phyloP scores from a whole-genome alignment of 2,113 vertebrate genomes.

The Rhipidura dahli region DNA sequence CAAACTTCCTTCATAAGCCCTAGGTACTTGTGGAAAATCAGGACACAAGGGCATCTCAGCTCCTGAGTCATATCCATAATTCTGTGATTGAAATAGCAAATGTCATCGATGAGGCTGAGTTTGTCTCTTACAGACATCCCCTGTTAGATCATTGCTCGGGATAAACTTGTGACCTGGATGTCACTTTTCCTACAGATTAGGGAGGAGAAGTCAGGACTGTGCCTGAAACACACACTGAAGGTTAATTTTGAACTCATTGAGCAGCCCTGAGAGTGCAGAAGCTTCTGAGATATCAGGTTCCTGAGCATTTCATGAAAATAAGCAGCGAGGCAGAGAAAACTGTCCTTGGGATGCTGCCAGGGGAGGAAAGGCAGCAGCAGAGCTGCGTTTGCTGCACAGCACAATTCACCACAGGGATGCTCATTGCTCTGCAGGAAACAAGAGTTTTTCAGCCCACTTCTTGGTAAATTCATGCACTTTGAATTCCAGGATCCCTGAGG shows the following conservation, averaged over 20 bases:
- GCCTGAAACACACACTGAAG: neutral
- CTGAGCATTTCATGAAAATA: neutral
- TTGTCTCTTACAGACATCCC: neutral
- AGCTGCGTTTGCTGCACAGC: neutral
- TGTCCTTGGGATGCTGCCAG: neutral
- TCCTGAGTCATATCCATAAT: neutral
- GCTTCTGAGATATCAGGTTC: neutral
- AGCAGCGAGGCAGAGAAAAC: neutral
- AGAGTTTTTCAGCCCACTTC: rapidly evolving
- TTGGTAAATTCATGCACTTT: neutral
- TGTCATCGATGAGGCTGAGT: neutral
- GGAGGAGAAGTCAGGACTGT: neutral
- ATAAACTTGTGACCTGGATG: neutral
- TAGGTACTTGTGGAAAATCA: neutral
- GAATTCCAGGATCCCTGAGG: rapidly evolving
- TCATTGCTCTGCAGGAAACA: neutral
- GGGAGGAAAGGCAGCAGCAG: neutral
- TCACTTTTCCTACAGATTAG: neutral
- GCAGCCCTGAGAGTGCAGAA: neutral
- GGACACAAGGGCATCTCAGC: neutral
- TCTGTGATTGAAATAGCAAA: neutral
- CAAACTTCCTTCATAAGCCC: neutral
- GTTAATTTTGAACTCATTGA: neutral
- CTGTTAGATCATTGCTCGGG: neutral
- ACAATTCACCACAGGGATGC: neutral